Base-by-base conservation (phyloP, 2,888 invertebrate genomes). In the Patella caerulea region DNA sequence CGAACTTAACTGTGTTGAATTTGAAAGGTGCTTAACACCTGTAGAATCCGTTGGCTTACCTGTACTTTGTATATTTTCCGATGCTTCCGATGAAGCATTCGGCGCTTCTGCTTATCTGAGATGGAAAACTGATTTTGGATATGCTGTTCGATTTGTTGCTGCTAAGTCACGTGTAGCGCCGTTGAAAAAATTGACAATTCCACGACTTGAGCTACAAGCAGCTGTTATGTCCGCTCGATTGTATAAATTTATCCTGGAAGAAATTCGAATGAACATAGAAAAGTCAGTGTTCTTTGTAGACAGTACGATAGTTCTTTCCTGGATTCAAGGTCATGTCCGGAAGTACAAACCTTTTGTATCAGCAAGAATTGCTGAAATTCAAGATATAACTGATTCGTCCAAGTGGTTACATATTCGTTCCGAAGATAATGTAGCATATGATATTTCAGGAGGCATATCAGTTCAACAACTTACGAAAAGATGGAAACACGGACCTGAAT, bases 281-380 rank as follows among this genome's bases (percentile, higher is more conserved):
- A 65, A 65, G 24, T 19, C 65, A 19, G 19, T 65, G n/a, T 65
- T 65, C 65, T 24, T 65, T n/a, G 24, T 24, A 65, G 65, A 65
- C 15, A 65, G 65, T 65, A 65, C 12, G 65, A 65, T 65, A 65
- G 65, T 65, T 19, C 65, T 65, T 65, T 19, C 65, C 65, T 65
- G 65, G 65, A 65, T 65, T 11, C n/a, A 65, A 65, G 24, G 65
- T 19, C 65, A 65, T 14, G 65, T 19, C 65, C n/a, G 65, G 24
- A 65, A 65, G 24, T 65, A 65, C 19, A 65, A 65, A n/a, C 65
- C 65, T 65, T 65, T 65, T 65, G 65, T 65, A 7, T 65, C 19
- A 65, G 7, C 65, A 19, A n/a, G 65, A 65, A 19, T 65, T 65
- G 65, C 19, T 65, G 65, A 65, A 65, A 65, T 65, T 19, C 65